Evolutionary conservation across 2,113 vertebrate species (phyloP).

Genomic region (Dolichotis patagonum): DNA sequence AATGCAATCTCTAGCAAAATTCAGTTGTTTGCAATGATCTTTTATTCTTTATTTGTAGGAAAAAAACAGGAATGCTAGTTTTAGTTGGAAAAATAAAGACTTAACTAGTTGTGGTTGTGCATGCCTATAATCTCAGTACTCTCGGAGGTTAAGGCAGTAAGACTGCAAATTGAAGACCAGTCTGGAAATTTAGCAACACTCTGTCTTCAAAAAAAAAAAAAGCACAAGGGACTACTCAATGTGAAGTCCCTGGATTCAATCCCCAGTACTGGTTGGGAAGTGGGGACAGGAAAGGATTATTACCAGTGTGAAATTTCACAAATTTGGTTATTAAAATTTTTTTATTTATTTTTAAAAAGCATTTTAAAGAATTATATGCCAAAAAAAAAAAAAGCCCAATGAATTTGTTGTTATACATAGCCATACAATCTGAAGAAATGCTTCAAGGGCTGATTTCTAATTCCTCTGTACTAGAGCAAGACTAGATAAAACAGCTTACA

Average conservation of each 20-base stretch:
- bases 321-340: neutral
- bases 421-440: neutral
- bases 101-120: neutral
- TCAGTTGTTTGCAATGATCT: neutral
- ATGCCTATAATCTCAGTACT: neutral
- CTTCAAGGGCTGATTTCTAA: too few species aligned
- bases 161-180: neutral
- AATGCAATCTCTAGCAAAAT: neutral
- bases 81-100: neutral
- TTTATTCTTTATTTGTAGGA: neutral
- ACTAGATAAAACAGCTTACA: conserved; percentile 16
- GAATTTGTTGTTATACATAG: conserved; percentile 21
- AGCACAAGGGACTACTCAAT: neutral
- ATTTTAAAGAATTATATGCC: conserved; percentile 15
- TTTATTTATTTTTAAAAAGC: conserved; percentile 9
- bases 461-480: neutral
- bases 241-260: neutral
- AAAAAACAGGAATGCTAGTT: neutral
- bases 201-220: neutral
- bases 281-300: neutral
- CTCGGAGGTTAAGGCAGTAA: neutral
- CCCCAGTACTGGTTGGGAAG: neutral
- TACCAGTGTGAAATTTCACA: neutral
- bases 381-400: conserved; percentile 22
- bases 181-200: neutral